A percentile compares a stretch with the other conserved stretches of the same genome.
phyloP scores from a whole-genome alignment of 2,113 vertebrate genomes.

The Leucosticte australis region DNA sequence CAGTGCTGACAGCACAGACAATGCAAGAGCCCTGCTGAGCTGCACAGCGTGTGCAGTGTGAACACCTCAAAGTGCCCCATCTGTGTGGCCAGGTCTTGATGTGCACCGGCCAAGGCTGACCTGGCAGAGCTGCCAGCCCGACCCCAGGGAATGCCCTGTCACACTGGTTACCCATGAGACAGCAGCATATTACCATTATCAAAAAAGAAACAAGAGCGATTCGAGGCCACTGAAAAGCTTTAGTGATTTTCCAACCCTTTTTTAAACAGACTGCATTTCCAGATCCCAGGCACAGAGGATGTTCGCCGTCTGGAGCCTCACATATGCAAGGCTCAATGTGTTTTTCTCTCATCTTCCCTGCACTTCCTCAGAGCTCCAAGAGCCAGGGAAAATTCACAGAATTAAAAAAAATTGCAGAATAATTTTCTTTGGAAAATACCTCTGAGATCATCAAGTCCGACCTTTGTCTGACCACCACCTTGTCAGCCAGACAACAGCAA shows the following conservation, averaged over 20 bases:
- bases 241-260: neutral
- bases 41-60: rapidly evolving
- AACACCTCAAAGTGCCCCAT: neutral
- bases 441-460: neutral
- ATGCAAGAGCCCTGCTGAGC: neutral
- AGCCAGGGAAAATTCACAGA: neutral
- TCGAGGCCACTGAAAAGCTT: neutral
- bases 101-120: neutral
- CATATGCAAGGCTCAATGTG: constrained; percentile 24
- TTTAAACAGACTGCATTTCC: constrained; percentile 35
- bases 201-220: neutral
- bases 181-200: too few species aligned
- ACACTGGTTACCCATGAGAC: neutral
- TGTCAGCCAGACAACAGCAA: neutral
- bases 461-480: neutral
- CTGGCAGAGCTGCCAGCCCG: neutral
- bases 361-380: neutral
- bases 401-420: neutral
- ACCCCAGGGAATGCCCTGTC: neutral
- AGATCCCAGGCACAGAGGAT: constrained; percentile 29
- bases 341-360: neutral
- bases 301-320: constrained; percentile 12
- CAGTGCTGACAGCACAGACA: neutral
- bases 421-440: neutral
- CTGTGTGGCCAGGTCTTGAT: rapidly evolving